These are phyloP conservation scores for Pyrgus malvae DNA, from an alignment of 2,888 invertebrate genomes.

Conservation along the genomic window DNA sequence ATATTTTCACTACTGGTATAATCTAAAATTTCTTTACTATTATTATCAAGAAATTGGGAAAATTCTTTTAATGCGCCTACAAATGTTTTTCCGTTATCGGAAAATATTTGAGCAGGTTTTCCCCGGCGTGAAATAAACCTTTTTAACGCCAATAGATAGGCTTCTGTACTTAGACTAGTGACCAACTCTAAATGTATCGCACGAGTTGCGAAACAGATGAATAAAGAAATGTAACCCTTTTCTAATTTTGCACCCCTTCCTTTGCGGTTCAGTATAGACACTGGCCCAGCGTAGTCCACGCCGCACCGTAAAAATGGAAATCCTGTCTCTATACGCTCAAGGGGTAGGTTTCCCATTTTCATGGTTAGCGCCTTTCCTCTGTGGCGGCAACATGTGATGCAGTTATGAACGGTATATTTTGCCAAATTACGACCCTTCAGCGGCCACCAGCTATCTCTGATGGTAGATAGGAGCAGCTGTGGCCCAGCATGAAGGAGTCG, in stretches of 20 bases:
- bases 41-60: too few species aligned
- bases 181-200: conserved; percentile 31
- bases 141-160: conserved; percentile 18
- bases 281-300: conserved; percentile 29
- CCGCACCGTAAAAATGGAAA: conserved; percentile 18
- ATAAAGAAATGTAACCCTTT: conserved; percentile 29
- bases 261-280: conserved; percentile 19
- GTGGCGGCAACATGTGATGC: conserved; percentile 26
- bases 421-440: conserved; percentile 29
- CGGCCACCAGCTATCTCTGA: conserved; percentile 29
- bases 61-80: background rate
- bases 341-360: conserved; percentile 5
- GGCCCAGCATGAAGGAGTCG: conserved; percentile 30
- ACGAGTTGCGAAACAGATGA: too few species aligned
- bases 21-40: too few species aligned
- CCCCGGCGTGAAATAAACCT: conserved; percentile 19
- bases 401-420: conserved; percentile 18
- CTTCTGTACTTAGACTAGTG: conserved; percentile 21
- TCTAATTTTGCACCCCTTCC: conserved; percentile 14
- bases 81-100: conserved; percentile 9
- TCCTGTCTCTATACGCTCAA: conserved; percentile 2
- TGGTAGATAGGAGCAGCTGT: conserved; percentile 20
- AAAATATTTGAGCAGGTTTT: conserved; percentile 9
- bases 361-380: conserved; percentile 20
- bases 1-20: too few species aligned